These are phyloP conservation scores for Leptopilina myrica DNA, from an alignment of 2,888 invertebrate genomes.

Conservation along the genomic window DNA sequence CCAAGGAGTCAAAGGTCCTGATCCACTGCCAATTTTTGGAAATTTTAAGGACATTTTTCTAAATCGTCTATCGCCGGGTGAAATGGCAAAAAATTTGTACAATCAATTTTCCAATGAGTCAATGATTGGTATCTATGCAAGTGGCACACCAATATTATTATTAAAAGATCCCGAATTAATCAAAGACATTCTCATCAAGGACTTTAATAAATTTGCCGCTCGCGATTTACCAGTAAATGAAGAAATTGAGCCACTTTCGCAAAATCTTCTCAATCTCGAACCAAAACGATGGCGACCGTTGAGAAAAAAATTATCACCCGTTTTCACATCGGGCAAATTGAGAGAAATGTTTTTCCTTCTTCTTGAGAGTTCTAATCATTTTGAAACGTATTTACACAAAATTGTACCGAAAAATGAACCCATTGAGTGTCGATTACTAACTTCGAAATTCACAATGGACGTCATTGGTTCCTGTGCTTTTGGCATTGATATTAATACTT, in stretches of 20 bases:
- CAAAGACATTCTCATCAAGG: slow-evolving; percentile 39
- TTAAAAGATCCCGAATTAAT: slow-evolving; percentile 59
- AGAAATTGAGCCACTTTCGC: slow-evolving; percentile 69
- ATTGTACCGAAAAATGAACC: slow-evolving; percentile 52
- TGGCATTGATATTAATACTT: slow-evolving; percentile 74
- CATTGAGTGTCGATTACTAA: slow-evolving; percentile 68
- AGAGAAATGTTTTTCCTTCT: slow-evolving; percentile 76
- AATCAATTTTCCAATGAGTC: slow-evolving; percentile 47
- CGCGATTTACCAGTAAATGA: slow-evolving; percentile 53
- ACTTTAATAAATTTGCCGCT: slow-evolving; percentile 57
- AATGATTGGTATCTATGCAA: slow-evolving; percentile 58
- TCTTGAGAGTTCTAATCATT: slow-evolving; percentile 69
- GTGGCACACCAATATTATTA: slow-evolving; percentile 57
- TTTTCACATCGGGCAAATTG: slow-evolving; percentile 78
- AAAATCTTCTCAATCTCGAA: slow-evolving; percentile 71
- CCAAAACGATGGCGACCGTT: slow-evolving; percentile 76
- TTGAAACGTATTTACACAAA: slow-evolving; percentile 65
- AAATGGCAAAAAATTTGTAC: slow-evolving; percentile 44
- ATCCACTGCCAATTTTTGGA: slow-evolving; percentile 75
- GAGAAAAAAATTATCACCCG: slow-evolving; percentile 75
- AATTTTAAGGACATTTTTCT: slow-evolving; percentile 72
- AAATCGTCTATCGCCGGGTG: slow-evolving; percentile 42
- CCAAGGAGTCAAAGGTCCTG: slow-evolving; percentile 49
- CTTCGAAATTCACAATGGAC: slow-evolving; percentile 76
- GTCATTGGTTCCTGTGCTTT: slow-evolving; percentile 77